These are phyloP conservation scores for Ennomos erosarius DNA, from an alignment of 2,888 invertebrate species.

Conservation along the genomic window DNA sequence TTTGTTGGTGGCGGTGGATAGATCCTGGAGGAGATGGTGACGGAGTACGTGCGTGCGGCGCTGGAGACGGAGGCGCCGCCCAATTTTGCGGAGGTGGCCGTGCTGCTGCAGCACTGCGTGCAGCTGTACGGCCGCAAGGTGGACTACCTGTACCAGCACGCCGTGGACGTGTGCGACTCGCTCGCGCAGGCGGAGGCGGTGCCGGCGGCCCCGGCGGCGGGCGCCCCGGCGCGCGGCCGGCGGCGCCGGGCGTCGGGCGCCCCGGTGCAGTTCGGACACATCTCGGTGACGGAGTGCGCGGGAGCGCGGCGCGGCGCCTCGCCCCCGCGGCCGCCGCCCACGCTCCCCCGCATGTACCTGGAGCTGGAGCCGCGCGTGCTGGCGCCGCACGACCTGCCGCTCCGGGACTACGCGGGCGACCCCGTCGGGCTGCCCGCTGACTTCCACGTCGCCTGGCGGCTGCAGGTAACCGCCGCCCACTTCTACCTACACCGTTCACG, in stretches of 20 bases:
- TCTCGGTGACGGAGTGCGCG: too few species aligned
- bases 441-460: constrained; percentile 67
- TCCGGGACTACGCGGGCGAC: constrained; percentile 66
- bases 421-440: constrained; percentile 69
- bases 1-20: constrained; percentile 44
- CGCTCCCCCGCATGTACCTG: constrained; percentile 13
- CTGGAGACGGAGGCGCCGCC: constrained; percentile 34
- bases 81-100: constrained; percentile 89
- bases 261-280: not conserved
- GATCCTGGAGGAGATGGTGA: constrained; percentile 86
- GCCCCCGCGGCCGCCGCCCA: constrained; percentile 30
- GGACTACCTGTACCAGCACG: constrained; percentile 85
- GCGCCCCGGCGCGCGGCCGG: constrained; percentile 28
- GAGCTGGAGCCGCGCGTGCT: constrained; percentile 72
- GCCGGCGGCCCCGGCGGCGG: not conserved
- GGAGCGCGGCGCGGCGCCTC: constrained; percentile 24
- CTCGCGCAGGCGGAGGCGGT: constrained; percentile 43
- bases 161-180: constrained; percentile 65
- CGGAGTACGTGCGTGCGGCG: constrained; percentile 69
- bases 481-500: too few species aligned
- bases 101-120: constrained; percentile 90
- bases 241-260: constrained; percentile 11
- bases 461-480: constrained; percentile 53
- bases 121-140: constrained; percentile 90
- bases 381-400: constrained; percentile 55